Evolutionary conservation across 1,140 invertebrate genomes (phyloP), one percentile per base, ranked within the genome.

Genomic region (Leptinotarsa undecemlineata): DNA sequence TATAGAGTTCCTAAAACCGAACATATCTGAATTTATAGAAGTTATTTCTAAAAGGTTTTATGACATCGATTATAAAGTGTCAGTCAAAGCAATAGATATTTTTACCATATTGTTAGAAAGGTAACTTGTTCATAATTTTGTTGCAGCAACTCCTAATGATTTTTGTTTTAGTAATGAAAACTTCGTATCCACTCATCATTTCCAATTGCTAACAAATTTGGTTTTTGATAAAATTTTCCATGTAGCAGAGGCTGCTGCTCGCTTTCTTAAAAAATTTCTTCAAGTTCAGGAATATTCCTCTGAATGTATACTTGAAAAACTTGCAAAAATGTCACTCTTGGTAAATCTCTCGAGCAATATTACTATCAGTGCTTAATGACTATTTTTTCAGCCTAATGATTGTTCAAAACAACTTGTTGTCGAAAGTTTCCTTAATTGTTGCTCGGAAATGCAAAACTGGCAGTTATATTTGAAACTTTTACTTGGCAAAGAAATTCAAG

Each of bases 21-120:
- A 23, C 48, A 61, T 72, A 15, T 48, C 64, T 4, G 21, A 68
- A 48, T 72, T 60, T 61, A 23, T 63, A n/a, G 68, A 76, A 68
- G 5, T 42, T 61, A 61, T 76, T 20, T 51, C 48, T 3, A 67
- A 64, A 13, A 21, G 74, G 66, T 68, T 76, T 61, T 57, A 72
- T 33, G 74, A 76, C 60, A 48, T 71, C 6, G 61, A 68, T 68
- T 26, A 15, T 23, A 33, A 48, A 60, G 70, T 76, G 15, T 70
- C 70, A n/a, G 48, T 68, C 0, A 72, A 76, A 72, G 74, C 74
- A 19, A 26, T 68, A 57, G 8, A 72, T n/a, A 57, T 72, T 23
- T 72, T 68, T 47, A 76, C 63, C 5, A 23, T 20, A 20, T n/a
- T 71, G 19, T 17, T 71, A 23, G 14, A 61, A 26, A 21, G 23